These are phyloP conservation scores for Chironomus striatipennis DNA, from an alignment of 1,140 invertebrate species.

Conservation along the genomic window DNA sequence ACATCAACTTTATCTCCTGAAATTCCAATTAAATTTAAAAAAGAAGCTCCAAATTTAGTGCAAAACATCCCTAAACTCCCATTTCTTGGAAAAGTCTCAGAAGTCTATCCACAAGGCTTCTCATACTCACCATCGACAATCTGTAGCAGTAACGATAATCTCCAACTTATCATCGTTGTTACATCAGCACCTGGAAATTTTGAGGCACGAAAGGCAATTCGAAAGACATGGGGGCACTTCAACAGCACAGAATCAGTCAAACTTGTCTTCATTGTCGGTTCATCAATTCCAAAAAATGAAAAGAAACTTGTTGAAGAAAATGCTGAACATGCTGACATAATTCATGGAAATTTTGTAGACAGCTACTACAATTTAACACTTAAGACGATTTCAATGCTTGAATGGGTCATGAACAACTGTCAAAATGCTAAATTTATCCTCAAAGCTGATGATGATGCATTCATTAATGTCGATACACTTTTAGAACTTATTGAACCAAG, in stretches of 20 bases:
- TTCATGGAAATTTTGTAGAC: conserved; percentile 69
- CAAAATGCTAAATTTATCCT: conserved; percentile 61
- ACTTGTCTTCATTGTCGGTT: conserved; percentile 67
- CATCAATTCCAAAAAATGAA: conserved; percentile 46
- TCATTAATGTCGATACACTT: conserved; percentile 73
- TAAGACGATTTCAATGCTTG: conserved; percentile 75
- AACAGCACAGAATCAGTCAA: conserved; percentile 60
- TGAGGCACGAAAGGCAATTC: conserved; percentile 63
- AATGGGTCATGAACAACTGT: conserved; percentile 75
- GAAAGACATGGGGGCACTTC: conserved; percentile 79
- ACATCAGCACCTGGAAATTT: conserved; percentile 70
- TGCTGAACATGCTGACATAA: conserved; percentile 64
- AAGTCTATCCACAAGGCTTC: no score
- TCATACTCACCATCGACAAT: conserved; percentile 39
- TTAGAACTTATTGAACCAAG: conserved; percentile 60
- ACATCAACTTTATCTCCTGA: no score
- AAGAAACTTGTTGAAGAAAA: conserved; percentile 52
- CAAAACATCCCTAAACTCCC: no score
- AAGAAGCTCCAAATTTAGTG: no score
- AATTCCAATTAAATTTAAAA: no score
- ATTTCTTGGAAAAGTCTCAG: no score
- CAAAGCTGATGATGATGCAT: conserved; percentile 89
- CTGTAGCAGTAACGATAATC: conserved; percentile 52
- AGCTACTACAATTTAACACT: conserved; percentile 80
- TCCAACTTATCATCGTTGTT: conserved; percentile 61